Evolutionary conservation across 2,888 invertebrate species (phyloP), one percentile per base, ranked within the genome.

Genomic region (Drosophila neonasuta): DNA sequence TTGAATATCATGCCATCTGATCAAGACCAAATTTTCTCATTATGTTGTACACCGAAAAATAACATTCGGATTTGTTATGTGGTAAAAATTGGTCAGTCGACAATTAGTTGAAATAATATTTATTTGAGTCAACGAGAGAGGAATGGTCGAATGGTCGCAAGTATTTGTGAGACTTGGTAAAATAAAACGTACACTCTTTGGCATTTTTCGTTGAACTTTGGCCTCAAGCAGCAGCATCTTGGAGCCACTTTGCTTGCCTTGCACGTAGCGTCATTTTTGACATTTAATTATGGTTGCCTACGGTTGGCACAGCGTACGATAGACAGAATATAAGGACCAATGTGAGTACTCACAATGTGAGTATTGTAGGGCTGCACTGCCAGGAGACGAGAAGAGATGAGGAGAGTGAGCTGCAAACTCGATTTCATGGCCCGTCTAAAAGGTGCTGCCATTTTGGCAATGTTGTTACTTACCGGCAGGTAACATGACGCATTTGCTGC

Each of bases 201-300:
- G 15, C 41, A 54, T 62, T 67, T 60, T 59, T 68, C 44, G 64
- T 46, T 57, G 65, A 79, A 71, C 79, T 85, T 79, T 85, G 69
- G 56, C 59, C 54, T 15, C 56, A 48, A 42, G 63, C 56, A 68
- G 64, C 76, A 17, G 39, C 13, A 15, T 15, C 51, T 24, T 15
- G 48, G 1, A 44, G 62, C 74, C 67, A 68, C 68, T 88, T 78
- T 42, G 71, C 66, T 81, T 88, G 80, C 87, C 56, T 56, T 44
- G 79, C 88, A 88, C 88, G 88, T 88, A 88, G 72, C 74, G 75
- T 88, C 77, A 89, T 88, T 89, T 89, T 88, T 88, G 89, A 89
- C 88, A 88, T 88, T 88, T 88, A 89, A 89, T 88, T 88, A 89
- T 89, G 79, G 77, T 70, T 68, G 81, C 71, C 59, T 56, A 61